Conservation (phyloP, 1,140 invertebrate genomes). For the Caenorhabditis tropicalis region DNA sequence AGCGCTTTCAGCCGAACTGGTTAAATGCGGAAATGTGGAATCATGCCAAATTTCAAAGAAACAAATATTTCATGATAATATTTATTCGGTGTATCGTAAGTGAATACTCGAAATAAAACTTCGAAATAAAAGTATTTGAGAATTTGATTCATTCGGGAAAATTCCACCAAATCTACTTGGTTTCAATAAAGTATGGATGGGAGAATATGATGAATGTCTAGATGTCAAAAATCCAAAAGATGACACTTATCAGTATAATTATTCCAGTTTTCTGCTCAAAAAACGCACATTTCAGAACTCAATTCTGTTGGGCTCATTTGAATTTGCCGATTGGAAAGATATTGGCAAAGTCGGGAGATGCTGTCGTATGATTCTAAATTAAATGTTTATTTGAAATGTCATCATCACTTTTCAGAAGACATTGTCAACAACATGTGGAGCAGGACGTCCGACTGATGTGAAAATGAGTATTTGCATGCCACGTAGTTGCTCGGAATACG, state of each 20-base stretch:
- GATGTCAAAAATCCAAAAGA: neutral
- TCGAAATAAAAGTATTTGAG: neutral
- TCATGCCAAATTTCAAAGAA: neutral
- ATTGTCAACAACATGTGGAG: neutral
- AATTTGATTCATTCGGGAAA: neutral
- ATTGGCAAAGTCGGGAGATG: neutral
- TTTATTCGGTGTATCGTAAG: neutral
- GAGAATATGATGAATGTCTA: neutral
- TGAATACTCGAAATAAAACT: neutral
- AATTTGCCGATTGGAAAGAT: neutral
- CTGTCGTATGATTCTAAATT: neutral
- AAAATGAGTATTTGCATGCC: conserved; percentile 15
- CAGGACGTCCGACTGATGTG: neutral
- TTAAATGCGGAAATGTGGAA: neutral
- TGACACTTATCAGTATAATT: neutral
- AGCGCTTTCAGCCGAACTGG: neutral
- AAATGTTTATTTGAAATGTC: neutral
- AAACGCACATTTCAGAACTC: neutral
- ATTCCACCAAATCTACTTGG: neutral
- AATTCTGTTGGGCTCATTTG: conserved; percentile 1
- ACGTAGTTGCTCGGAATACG: neutral
- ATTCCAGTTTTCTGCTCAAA: neutral
- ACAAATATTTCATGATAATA: neutral
- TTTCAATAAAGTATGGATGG: neutral
- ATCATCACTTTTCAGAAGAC: neutral